Evolutionary conservation across 2,888 invertebrate species (phyloP).

Genomic region (Lissocephala sabroskyi): DNA sequence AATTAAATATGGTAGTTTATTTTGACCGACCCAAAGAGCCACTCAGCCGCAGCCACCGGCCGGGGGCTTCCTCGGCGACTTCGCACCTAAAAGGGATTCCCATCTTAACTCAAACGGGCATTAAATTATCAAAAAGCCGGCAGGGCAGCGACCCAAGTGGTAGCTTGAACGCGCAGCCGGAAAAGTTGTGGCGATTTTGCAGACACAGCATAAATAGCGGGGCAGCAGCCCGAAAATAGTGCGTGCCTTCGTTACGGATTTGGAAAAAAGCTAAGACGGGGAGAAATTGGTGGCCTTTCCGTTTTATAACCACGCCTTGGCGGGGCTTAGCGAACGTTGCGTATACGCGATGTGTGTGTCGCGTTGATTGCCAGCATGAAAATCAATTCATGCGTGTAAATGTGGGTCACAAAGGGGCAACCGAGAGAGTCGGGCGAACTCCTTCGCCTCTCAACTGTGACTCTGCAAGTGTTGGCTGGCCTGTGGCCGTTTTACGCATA

Average conservation of each 20-base stretch:
- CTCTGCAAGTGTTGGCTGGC: conserved; percentile 14
- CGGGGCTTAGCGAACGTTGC: conserved; percentile 27
- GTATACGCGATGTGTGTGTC: conserved; percentile 45
- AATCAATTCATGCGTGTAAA: conserved; percentile 58
- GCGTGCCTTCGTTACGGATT: conserved; percentile 59
- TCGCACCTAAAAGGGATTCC: conserved; percentile 30
- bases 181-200: conserved; percentile 26
- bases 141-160: not conserved
- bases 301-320: too few species aligned
- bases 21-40: conserved; percentile 20
- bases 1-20: conserved; percentile 55
- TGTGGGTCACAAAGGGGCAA: conserved; percentile 46
- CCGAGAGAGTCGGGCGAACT: not conserved
- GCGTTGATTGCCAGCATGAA: conserved; percentile 54
- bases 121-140: conserved; percentile 48
- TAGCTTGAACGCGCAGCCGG: too few species aligned
- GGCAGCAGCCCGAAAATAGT: conserved; percentile 37
- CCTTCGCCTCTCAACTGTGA: conserved; percentile 7
- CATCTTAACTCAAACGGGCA: conserved; percentile 52
- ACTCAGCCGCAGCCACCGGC: too few species aligned
- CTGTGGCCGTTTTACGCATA: conserved; percentile 35
- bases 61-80: too few species aligned
- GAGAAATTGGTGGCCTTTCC: conserved; percentile 12
- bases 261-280: conserved; percentile 38
- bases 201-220: conserved; percentile 44